Percentiles rank a stretch among this genome's conserved stretches.
These are phyloP conservation scores for Pandemis cinnamomeana DNA, from an alignment of 2,888 invertebrate genomes.

Conservation along the genomic window DNA sequence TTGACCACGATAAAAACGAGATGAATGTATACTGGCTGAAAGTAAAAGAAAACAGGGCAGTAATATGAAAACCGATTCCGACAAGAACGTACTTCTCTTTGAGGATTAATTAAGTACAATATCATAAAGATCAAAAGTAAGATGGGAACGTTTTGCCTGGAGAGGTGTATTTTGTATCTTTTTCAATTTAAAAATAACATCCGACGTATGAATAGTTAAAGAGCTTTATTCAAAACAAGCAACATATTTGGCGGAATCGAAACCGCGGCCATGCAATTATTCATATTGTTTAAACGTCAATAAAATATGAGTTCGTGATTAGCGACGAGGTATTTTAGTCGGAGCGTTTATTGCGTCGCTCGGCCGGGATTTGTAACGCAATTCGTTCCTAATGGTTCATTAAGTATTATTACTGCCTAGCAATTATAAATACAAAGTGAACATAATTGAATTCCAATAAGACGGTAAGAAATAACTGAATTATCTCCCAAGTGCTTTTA, in stretches of 20 bases:
- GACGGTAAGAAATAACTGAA: slow-evolving; percentile 42
- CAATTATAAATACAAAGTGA: slow-evolving; percentile 43
- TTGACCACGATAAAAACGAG: background rate
- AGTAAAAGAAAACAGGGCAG: background rate
- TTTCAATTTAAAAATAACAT: background rate
- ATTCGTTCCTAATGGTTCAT: slow-evolving; percentile 35
- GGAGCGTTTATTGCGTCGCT: slow-evolving; percentile 1
- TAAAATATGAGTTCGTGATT: slow-evolving; percentile 15
- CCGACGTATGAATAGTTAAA: slow-evolving; percentile 1
- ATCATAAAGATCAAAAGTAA: slow-evolving; percentile 6
- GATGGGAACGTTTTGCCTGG: background rate
- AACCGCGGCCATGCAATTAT: slow-evolving; percentile 4
- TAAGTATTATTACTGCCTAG: slow-evolving; percentile 35
- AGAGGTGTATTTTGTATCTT: background rate
- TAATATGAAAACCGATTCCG: background rate
- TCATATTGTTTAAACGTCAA: slow-evolving; percentile 2
- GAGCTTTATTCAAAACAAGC: background rate
- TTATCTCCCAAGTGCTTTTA: slow-evolving; percentile 41
- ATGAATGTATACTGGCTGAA: background rate
- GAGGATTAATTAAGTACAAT: slow-evolving; percentile 8
- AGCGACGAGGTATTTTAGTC: slow-evolving; percentile 1
- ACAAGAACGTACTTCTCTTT: slow-evolving; percentile 6
- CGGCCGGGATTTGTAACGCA: slow-evolving; percentile 24
- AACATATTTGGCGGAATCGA: background rate
- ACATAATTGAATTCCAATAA: slow-evolving; percentile 42